Evolutionary conservation across 2,797 vertebrate species (phyloP), one percentile per base, ranked within the genome.

Genomic region (Enoplosus armatus): DNA sequence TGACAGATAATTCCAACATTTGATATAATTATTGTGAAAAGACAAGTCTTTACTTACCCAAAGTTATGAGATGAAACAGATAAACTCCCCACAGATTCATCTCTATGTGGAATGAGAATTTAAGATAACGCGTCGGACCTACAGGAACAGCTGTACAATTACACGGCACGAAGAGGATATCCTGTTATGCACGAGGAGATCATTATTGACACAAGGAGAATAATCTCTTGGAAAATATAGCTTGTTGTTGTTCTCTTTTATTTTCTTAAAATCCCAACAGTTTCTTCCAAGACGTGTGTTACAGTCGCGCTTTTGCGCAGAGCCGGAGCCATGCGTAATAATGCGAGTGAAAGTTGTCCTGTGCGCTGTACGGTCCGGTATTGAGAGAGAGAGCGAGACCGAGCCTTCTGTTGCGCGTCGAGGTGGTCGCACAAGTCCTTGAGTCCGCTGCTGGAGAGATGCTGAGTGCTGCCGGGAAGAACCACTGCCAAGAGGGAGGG

Each of bases 81-180:
- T 92, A 95, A 84, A 95, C 65, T 91, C 94, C 94, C 92, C 91
- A 92, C 86, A 94, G 91, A 89, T 95, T 94, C 95, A 96, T 96
- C 43, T 91, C 85, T 68, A 48, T 43, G 77, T 59, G 65, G 66
- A 80, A 70, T 33, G 56, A 74, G 20, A 67, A 64, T 79, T 53
- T 81, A 72, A 26, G 77, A 72, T 54, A 56, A 84, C n/a, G 73
- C 78, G 69, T 79, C 63, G 77, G 77, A 82, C 61, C 67, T 83
- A 31, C 76, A 82, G 69, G 74, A 72, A 79, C 75, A 86, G 74
- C 79, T 75, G 73, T 58, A 26, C 29, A 41, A 80, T 82, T 85
- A 92, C 81, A 75, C 58, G 55, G 43, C 68, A 20, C 65, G 60
- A 75, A 41, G 69, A 50, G 9, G 74, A 50, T 55, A 80, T 92